These are phyloP conservation scores for Eugnorisma glareosa DNA, from an alignment of 2,888 invertebrate genomes.

Conservation along the genomic window DNA sequence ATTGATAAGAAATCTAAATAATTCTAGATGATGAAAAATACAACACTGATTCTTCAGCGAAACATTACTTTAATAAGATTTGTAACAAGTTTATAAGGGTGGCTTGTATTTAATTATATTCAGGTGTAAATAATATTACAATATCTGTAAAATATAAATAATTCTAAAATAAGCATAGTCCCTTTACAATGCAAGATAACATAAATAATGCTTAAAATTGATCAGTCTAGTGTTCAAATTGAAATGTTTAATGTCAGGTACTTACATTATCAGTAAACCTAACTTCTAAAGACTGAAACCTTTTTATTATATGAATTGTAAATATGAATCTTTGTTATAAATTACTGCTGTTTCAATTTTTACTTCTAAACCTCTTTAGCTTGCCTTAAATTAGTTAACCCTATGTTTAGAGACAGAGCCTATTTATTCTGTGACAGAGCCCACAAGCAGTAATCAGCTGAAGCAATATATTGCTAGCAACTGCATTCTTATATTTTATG, in stretches of 20 bases:
- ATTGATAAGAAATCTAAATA: background rate
- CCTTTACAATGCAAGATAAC: conserved; percentile 27
- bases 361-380: background rate
- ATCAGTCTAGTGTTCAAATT: conserved; percentile 30
- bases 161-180: conserved; percentile 10
- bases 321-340: conserved; percentile 40
- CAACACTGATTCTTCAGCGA: background rate
- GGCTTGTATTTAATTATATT: conserved; percentile 43
- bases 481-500: background rate
- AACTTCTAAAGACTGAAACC: conserved; percentile 62
- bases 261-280: conserved; percentile 50
- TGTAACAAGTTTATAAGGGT: background rate
- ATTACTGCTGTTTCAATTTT: conserved; percentile 8
- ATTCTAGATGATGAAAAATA: conserved; percentile 9
- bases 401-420: background rate
- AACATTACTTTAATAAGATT: background rate
- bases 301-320: conserved; percentile 61
- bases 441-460: background rate
- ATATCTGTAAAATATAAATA: conserved; percentile 19
- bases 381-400: background rate
- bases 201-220: conserved; percentile 13
- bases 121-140: conserved; percentile 58
- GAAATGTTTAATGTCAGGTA: conserved; percentile 27
- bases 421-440: too few species aligned
- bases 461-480: background rate